Percentiles rank a stretch among this genome's conserved stretches.
Conservation (phyloP, 2,797 vertebrate genomes). For the Sebastes minor region DNA sequence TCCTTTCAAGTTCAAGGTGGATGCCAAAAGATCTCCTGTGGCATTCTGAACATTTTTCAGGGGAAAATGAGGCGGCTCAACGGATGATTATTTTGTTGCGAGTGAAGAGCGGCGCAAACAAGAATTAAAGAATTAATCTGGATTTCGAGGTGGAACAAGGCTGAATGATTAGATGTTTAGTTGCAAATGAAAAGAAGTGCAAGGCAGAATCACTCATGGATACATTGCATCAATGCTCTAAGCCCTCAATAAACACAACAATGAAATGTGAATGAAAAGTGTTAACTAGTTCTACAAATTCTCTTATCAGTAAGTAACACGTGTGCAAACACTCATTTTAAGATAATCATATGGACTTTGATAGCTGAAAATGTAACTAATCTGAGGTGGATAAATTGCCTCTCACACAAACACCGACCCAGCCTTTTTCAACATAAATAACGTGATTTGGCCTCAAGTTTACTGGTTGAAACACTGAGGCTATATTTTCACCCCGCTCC, state of each 20-base stretch:
- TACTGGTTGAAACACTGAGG: neutral
- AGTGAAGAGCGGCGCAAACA: constrained; percentile 18
- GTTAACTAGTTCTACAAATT: constrained; percentile 22
- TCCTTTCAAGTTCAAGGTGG: constrained; percentile 43
- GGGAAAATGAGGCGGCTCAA: neutral
- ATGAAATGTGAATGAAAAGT: constrained; percentile 17
- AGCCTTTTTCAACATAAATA: neutral
- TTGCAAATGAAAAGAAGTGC: constrained; percentile 20
- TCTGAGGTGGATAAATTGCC: neutral
- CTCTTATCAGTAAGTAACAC: constrained; percentile 10
- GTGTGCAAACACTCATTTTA: neutral
- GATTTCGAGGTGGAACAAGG: constrained; percentile 17
- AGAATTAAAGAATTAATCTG: constrained; percentile 42
- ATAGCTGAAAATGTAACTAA: neutral
- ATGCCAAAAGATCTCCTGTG: neutral
- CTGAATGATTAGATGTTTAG: constrained; percentile 29
- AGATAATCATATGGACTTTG: neutral
- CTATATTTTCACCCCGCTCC: neutral
- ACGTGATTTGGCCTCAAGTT: neutral
- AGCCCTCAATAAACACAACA: constrained; percentile 13
- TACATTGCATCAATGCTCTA: constrained; percentile 24
- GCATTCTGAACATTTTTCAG: constrained; percentile 13
- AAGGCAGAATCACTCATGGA: constrained; percentile 26
- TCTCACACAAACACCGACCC: neutral
- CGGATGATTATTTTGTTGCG: constrained; percentile 23